Conservation (phyloP, 2,797 vertebrate genomes). For the Propithecus deckenii region DNA sequence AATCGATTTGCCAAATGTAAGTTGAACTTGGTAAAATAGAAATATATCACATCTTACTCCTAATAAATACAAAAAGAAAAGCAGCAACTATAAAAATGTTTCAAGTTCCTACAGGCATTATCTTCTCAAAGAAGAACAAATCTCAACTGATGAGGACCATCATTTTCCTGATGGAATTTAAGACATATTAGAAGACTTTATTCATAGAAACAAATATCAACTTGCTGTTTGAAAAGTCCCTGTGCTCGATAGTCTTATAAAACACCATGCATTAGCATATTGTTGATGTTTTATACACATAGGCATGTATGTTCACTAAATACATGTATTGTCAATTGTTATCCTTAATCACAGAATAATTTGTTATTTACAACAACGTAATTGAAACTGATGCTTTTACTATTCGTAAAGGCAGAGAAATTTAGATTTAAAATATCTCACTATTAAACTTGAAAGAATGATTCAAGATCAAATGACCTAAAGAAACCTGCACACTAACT, state of each 20-base stretch:
- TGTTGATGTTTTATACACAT: neutral
- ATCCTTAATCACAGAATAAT: slow-evolving; percentile 75
- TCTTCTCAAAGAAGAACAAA: slow-evolving; percentile 65
- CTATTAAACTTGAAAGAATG: neutral
- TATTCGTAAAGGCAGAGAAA: slow-evolving; percentile 69
- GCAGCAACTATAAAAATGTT: slow-evolving; percentile 48
- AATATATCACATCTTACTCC: slow-evolving; percentile 46
- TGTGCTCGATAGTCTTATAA: slow-evolving; percentile 50
- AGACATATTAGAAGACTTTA: slow-evolving; percentile 70
- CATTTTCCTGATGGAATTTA: slow-evolving; percentile 72
- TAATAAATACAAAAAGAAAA: slow-evolving; percentile 63
- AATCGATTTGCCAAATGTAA: neutral
- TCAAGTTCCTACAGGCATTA: slow-evolving; percentile 41
- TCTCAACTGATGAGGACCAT: slow-evolving; percentile 75
- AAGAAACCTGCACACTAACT: neutral
- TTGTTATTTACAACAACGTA: slow-evolving; percentile 71
- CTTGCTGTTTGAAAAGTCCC: slow-evolving; percentile 72
- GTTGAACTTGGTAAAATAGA: neutral
- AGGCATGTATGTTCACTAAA: slow-evolving; percentile 70
- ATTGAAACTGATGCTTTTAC: slow-evolving; percentile 52
- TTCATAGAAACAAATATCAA: slow-evolving; percentile 55
- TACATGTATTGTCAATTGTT: slow-evolving; percentile 46
- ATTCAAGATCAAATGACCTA: neutral
- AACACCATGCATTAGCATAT: slow-evolving; percentile 58
- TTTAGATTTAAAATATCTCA: neutral